Percentiles rank a stretch among this genome's conserved stretches.
phyloP scores from a whole-genome alignment of 2,888 invertebrate species.

The Phyto melanocephala region DNA sequence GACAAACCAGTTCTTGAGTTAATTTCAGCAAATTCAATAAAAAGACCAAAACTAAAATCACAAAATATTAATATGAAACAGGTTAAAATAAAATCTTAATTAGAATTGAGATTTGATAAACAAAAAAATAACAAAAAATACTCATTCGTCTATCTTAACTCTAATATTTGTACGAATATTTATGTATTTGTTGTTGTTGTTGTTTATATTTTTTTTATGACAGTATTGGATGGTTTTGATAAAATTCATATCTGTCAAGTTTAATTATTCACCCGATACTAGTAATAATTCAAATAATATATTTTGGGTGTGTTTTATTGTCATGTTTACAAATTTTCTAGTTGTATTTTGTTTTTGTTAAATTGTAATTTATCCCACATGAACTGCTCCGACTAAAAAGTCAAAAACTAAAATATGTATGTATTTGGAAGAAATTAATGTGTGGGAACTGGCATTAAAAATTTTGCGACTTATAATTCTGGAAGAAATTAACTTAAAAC shows the following conservation, averaged over 20 bases:
- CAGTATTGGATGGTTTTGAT: background rate
- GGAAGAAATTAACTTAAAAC: too few species aligned
- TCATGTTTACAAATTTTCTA: background rate
- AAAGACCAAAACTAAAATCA: background rate
- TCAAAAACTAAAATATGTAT: background rate
- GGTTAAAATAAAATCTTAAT: constrained; percentile 43
- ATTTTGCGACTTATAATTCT: too few species aligned
- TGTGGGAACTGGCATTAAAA: too few species aligned
- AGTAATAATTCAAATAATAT: constrained; percentile 13
- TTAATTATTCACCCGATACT: constrained; percentile 16
- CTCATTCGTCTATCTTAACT: background rate
- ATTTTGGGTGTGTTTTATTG: constrained; percentile 36
- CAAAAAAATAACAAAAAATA: background rate
- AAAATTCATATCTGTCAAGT: constrained; percentile 9
- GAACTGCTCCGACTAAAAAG: background rate
- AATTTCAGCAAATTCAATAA: constrained; percentile 20
- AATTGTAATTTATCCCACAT: background rate
- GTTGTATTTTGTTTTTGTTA: background rate
- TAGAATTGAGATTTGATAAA: constrained; percentile 5
- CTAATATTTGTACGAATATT: background rate
- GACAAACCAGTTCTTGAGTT: constrained; percentile 33
- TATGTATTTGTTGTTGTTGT: background rate
- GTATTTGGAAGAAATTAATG: background rate
- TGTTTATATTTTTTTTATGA: too few species aligned
- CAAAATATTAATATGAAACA: constrained; percentile 18